Base-by-base conservation (phyloP, 92 coral and sea anemone species). In the Epizoanthus ramosus region DNA sequence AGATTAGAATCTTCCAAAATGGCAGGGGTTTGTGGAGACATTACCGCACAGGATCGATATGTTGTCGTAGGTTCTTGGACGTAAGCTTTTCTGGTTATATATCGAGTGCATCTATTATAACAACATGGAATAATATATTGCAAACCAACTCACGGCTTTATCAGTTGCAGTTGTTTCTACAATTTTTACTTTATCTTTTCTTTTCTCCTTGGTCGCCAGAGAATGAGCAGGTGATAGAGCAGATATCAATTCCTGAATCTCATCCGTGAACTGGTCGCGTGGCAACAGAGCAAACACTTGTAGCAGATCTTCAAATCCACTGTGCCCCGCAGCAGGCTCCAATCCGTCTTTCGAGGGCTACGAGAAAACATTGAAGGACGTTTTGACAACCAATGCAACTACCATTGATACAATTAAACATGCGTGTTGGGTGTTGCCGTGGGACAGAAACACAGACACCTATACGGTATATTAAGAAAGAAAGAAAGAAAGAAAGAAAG, bases 211-310 rank as follows among this genome's bases (percentile, higher is more conserved):
- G 0, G 63, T 15, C 24, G 8, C 12, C 35, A 39, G 15, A 22
- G 57, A 23, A 39, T 5, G 24, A 2, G 59, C 69, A 18, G 19
- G 41, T 15, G n/a, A 45, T 18, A 61, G 54, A 13, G 71, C 56
- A 9, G 70, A 60, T 37, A 19, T 37, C 37, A 77, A 23, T n/a
- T 21, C 21, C 43, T 61, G 39, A 43, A 61, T 41, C 57, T 72
- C 54, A 56, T 60, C 22, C 3, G 50, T 56, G 16, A 77, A 61
- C 39, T 21, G 39, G 14, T 61, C 45, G n/a, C 70, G 82, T n/a
- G 82, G 82, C 12, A 28, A 19, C 3, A 77, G n/a, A 31, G 82
- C 47, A 22, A 77, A 37, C 12, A 77, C 82, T 3, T 69, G 82
- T 8, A 77, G 57, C 35, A 77, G 12, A 22, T 77, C 82, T 3